phyloP scores from a whole-genome alignment of 1,140 invertebrate species.

The Agrypnia vestita region DNA sequence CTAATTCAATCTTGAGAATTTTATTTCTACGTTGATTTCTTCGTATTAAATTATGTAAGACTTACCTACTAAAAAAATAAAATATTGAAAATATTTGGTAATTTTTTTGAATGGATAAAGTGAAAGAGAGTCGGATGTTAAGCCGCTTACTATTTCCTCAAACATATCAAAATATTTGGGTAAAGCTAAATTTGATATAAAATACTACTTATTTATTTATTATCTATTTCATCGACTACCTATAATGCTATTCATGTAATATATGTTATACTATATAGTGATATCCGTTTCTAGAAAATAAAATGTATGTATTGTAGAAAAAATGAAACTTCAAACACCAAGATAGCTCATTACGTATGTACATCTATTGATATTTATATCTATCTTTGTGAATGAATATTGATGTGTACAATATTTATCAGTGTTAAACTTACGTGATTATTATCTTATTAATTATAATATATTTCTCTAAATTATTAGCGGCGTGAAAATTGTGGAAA shows the following conservation, averaged over 20 bases:
- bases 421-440: background rate
- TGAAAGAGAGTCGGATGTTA: too few relatives aligned
- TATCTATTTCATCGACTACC: background rate
- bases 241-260: background rate
- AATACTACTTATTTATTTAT: slow-evolving; percentile 6
- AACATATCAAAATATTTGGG: slow-evolving; percentile 14
- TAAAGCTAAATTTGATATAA: background rate
- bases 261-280: slow-evolving; percentile 7
- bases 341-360: slow-evolving; percentile 34
- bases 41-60: too few relatives aligned
- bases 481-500: background rate
- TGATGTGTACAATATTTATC: background rate
- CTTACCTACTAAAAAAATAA: too few relatives aligned
- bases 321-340: slow-evolving; percentile 55
- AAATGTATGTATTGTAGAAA: slow-evolving; percentile 4
- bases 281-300: slow-evolving; percentile 20
- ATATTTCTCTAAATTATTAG: background rate
- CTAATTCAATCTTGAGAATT: too few relatives aligned
- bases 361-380: slow-evolving; percentile 11
- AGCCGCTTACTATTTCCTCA: background rate
- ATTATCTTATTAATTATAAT: slow-evolving; percentile 1
- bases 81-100: too few relatives aligned
- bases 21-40: too few relatives aligned
- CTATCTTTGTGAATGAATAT: too few relatives aligned
- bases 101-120: too few relatives aligned